Evolutionary conservation across 2,888 invertebrate species (phyloP).

Genomic region (Lepetodrilus schrolli): DNA sequence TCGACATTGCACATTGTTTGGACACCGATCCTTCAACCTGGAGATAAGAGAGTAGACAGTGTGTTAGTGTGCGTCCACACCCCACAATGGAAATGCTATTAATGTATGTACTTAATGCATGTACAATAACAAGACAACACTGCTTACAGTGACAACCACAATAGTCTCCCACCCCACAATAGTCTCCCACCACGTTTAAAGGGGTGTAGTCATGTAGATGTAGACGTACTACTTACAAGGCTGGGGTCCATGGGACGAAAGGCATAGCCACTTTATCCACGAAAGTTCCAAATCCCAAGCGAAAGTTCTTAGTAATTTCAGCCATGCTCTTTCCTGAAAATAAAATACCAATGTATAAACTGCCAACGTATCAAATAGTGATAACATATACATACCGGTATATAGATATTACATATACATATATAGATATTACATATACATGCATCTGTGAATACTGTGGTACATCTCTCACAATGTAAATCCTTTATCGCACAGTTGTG

Average conservation of each 20-base stretch:
- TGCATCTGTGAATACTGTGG: too few species aligned
- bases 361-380: too few species aligned
- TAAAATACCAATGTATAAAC: too few species aligned
- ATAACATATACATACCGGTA: too few species aligned
- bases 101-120: too few species aligned
- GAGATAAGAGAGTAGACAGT: neutral
- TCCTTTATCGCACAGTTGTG: too few species aligned
- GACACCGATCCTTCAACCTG: conserved; percentile 53
- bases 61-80: too few species aligned
- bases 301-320: conserved; percentile 67
- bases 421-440: too few species aligned
- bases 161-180: neutral
- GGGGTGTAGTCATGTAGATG: neutral
- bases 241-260: conserved; percentile 49
- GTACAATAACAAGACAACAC: too few species aligned
- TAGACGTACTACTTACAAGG: conserved; percentile 43
- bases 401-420: too few species aligned
- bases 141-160: neutral
- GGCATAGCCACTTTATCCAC: conserved; percentile 73
- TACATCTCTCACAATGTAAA: too few species aligned
- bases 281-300: conserved; percentile 72
- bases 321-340: conserved; percentile 78
- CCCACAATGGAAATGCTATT: too few species aligned
- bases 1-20: conserved; percentile 79
- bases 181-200: neutral